phyloP scores from a whole-genome alignment of 1,140 invertebrate species.

The Araneus ventricosus region DNA sequence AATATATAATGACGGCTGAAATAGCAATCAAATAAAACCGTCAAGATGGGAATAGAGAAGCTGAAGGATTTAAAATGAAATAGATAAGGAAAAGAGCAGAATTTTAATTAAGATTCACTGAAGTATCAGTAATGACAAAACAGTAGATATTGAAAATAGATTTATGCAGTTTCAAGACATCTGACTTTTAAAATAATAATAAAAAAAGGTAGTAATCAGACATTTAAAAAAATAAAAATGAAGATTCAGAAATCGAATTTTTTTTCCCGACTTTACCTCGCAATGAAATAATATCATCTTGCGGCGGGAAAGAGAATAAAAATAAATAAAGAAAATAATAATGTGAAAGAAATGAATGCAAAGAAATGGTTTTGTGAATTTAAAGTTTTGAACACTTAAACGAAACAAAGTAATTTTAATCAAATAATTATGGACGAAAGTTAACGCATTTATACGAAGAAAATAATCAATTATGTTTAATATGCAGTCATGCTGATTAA shows the following conservation, averaged over 20 bases:
- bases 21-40: not conserved
- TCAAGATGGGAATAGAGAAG: not conserved
- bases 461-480: too few relatives aligned
- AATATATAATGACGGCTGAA: not conserved
- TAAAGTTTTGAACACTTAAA: too few relatives aligned
- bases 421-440: too few relatives aligned
- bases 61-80: constrained; percentile 10
- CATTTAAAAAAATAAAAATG: not conserved
- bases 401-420: too few relatives aligned
- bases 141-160: not conserved
- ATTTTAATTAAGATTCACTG: constrained; percentile 8
- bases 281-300: not conserved
- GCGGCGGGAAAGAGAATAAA: too few relatives aligned
- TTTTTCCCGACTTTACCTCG: not conserved
- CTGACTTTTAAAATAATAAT: constrained; percentile 5
- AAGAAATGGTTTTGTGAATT: not conserved
- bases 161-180: not conserved
- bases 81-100: not conserved
- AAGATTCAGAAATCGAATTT: not conserved
- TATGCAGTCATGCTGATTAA: too few relatives aligned
- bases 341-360: too few relatives aligned
- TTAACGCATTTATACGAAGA: too few relatives aligned
- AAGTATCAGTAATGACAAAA: not conserved
- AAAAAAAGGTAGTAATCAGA: not conserved
- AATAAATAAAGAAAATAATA: too few relatives aligned